These are phyloP conservation scores for Siniperca knerii DNA, from an alignment of 2,113 vertebrate genomes.

Conservation along the genomic window DNA sequence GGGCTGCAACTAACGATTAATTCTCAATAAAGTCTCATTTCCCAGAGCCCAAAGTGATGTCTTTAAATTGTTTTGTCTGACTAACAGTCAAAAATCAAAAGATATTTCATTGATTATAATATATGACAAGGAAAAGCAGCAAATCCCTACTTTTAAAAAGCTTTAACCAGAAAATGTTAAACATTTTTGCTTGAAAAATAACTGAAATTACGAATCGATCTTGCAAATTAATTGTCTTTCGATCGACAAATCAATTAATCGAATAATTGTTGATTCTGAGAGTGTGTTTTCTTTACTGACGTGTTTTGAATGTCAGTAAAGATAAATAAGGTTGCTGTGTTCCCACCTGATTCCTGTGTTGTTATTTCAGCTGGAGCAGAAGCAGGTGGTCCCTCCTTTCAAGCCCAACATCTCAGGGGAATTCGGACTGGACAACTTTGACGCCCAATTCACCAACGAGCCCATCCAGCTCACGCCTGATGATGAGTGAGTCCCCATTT, in stretches of 20 bases:
- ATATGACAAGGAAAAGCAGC: neutral
- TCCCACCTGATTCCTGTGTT: conserved; percentile 11
- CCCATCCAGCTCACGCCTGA: conserved; percentile 98
- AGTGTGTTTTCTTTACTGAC: neutral
- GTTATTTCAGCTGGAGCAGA: conserved; percentile 96
- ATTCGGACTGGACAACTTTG: conserved; percentile 98
- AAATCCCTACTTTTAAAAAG: neutral
- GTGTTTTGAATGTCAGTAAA: neutral
- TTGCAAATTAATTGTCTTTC: neutral
- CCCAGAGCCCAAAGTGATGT: too few species aligned
- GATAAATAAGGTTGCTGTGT: neutral
- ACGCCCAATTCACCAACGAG: conserved; percentile 98
- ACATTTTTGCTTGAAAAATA: neutral
- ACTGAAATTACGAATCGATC: neutral
- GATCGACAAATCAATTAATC: too few species aligned
- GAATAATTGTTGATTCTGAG: too few species aligned
- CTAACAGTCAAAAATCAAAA: neutral
- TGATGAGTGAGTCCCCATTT: conserved; percentile 92
- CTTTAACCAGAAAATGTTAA: neutral
- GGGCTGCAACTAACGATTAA: neutral
- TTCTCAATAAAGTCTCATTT: too few species aligned
- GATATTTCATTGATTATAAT: neutral
- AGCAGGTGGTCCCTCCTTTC: conserved; percentile 98
- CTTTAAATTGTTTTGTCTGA: neutral
- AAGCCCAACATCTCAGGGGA: conserved; percentile 99